phyloP scores from a whole-genome alignment of 2,113 vertebrate genomes.

The Ammodytes dubius region DNA sequence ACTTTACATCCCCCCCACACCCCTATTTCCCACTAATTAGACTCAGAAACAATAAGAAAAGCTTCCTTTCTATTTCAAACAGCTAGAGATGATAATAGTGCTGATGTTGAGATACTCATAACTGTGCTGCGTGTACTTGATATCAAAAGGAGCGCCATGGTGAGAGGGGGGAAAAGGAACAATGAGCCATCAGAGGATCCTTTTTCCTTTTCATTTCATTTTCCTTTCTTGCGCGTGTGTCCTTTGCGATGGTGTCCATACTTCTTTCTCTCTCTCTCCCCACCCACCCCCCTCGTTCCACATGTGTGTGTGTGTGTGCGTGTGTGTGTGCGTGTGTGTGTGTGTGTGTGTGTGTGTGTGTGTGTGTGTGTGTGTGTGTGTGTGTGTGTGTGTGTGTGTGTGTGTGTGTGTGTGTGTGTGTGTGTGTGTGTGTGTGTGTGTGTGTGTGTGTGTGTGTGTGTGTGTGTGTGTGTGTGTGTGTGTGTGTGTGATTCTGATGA shows the following conservation, averaged over 20 bases:
- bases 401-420: conserved; percentile 84
- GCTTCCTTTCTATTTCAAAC: conserved; percentile 73
- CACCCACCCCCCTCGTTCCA: neutral
- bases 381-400: conserved; percentile 85
- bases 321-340: conserved; percentile 85
- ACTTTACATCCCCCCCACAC: conserved; percentile 63
- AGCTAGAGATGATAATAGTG: conserved; percentile 63
- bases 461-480: conserved; percentile 86
- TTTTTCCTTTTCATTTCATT: conserved; percentile 55
- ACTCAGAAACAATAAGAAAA: conserved; percentile 78
- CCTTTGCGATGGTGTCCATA: conserved; percentile 45
- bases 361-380: conserved; percentile 84
- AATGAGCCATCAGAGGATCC: conserved; percentile 72
- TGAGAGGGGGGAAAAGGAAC: conserved; percentile 60
- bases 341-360: conserved; percentile 85
- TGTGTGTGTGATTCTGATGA: conserved; percentile 83
- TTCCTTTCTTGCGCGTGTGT: conserved; percentile 63
- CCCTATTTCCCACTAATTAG: conserved; percentile 79
- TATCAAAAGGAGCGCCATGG: conserved; percentile 63
- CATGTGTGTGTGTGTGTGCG: conserved; percentile 84
- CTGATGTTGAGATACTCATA: conserved; percentile 68
- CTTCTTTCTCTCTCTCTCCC: conserved; percentile 37
- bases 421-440: conserved; percentile 86
- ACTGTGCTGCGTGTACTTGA: conserved; percentile 44
- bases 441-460: conserved; percentile 87